Conservation (phyloP, 2,888 invertebrate species). For the Dyspetes luteomarginatus region DNA sequence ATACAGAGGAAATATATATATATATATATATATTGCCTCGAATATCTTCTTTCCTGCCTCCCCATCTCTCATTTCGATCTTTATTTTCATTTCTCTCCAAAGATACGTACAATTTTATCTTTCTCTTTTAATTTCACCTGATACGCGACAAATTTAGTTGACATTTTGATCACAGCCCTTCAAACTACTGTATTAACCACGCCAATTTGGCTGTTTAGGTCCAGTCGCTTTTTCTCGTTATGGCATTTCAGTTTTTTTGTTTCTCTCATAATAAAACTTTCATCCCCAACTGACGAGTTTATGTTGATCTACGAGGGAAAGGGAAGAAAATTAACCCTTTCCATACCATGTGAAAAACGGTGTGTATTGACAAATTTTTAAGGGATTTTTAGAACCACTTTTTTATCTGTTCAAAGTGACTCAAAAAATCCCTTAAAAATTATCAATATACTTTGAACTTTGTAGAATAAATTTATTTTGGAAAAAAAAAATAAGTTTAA, state of each 20-base stretch:
- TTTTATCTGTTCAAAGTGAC: no score
- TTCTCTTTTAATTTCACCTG: slow-evolving; percentile 6
- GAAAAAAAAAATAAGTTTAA: no score
- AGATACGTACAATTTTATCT: slow-evolving; percentile 6
- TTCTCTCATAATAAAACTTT: slow-evolving; percentile 34
- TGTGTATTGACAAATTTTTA: no score
- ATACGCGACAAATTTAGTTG: not conserved
- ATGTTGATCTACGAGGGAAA: slow-evolving; percentile 29
- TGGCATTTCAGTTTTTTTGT: not conserved
- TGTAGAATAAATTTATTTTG: no score
- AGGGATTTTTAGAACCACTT: no score
- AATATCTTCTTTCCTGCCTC: slow-evolving; percentile 7
- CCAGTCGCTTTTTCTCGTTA: not conserved
- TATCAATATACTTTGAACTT: no score
- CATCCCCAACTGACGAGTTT: not conserved
- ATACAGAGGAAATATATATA: no score
- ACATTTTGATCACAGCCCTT: not conserved
- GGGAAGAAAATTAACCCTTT: not conserved
- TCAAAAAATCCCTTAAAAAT: no score
- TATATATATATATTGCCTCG: slow-evolving; percentile 17
- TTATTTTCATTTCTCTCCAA: slow-evolving; percentile 8
- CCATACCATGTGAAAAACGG: no score
- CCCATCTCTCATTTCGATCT: not conserved
- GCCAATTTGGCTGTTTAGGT: slow-evolving; percentile 19
- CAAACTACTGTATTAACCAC: slow-evolving; percentile 12